Evolutionary conservation across 2,888 invertebrate genomes (phyloP).

Genomic region (Drosophila birchii): DNA sequence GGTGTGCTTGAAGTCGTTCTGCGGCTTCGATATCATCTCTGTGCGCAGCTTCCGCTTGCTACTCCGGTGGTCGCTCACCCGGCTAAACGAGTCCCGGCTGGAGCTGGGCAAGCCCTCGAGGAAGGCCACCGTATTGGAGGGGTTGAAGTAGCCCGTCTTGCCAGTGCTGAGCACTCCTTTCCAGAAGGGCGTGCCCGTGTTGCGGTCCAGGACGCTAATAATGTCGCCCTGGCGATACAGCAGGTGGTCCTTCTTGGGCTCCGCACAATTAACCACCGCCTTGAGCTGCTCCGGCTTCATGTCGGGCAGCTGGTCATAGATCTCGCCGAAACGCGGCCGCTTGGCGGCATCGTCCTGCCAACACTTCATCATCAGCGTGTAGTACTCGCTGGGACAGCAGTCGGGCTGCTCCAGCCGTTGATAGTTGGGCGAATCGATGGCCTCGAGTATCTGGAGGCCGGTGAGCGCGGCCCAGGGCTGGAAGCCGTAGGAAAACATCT

Average conservation of each 20-base stretch:
- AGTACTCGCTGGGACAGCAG: constrained; percentile 97
- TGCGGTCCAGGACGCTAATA: constrained; percentile 95
- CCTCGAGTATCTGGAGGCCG: constrained; percentile 96
- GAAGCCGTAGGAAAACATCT: constrained; percentile 99
- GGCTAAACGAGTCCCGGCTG: constrained; percentile 87
- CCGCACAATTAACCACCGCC: constrained; percentile 87
- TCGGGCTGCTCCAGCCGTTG: constrained; percentile 96
- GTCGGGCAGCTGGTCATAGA: constrained; percentile 91
- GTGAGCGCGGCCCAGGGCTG: constrained; percentile 99
- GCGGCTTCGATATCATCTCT: constrained; percentile 98
- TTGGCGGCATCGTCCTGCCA: constrained; percentile 97
- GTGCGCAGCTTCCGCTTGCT: constrained; percentile 90
- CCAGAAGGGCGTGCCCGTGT: constrained; percentile 91
- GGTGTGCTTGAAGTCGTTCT: constrained; percentile 98
- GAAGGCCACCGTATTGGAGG: constrained; percentile 94
- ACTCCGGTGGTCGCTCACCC: constrained; percentile 86
- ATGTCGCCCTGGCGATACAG: constrained; percentile 94
- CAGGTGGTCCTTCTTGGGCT: constrained; percentile 89
- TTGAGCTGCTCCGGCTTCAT: constrained; percentile 97
- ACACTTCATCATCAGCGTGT: constrained; percentile 96
- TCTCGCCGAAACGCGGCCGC: constrained; percentile 95
- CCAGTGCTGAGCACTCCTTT: constrained; percentile 95
- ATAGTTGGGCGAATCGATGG: constrained; percentile 96
- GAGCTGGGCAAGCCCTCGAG: constrained; percentile 86
- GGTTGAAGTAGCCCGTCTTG: constrained; percentile 96